phyloP scores from a whole-genome alignment of 2,888 invertebrate species.

The Catotricha subobsoleta region DNA sequence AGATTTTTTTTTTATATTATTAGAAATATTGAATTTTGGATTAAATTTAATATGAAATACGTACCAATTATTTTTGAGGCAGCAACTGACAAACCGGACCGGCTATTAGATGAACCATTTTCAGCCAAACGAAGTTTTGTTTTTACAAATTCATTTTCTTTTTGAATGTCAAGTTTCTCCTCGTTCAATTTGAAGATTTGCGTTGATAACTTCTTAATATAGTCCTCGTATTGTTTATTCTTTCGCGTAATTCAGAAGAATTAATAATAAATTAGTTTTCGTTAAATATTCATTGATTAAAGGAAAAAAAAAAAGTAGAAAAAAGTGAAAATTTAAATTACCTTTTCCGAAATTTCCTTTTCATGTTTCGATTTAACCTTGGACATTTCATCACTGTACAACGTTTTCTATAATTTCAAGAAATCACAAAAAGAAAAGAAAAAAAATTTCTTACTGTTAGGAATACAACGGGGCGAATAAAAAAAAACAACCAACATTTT shows the following conservation, averaged over 20 bases:
- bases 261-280: constrained; percentile 5
- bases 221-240: constrained; percentile 20
- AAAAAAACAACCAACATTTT: too few relatives aligned
- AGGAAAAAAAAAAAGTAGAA: too few relatives aligned
- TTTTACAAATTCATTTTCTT: constrained; percentile 22
- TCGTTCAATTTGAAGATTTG: constrained; percentile 26
- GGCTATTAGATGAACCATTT: constrained; percentile 2
- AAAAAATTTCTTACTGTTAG: neutral
- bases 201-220: constrained; percentile 22
- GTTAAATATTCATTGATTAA: neutral
- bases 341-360: constrained; percentile 17
- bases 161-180: constrained; percentile 23
- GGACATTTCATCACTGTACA: constrained; percentile 24
- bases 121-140: constrained; percentile 22
- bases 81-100: neutral
- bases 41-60: neutral
- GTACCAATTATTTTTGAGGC: neutral
- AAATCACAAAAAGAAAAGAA: constrained; percentile 1
- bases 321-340: constrained; percentile 10
- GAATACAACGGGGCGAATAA: too few relatives aligned
- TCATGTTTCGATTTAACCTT: constrained; percentile 27
- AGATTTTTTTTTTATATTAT: neutral
- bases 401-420: constrained; percentile 19
- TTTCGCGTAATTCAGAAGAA: neutral
- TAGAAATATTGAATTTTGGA: neutral